These are phyloP conservation scores for Cliona cf. orientalis DNA, from an alignment of 37 sponge, comb jelly and placozoan genomes.

Conservation along the genomic window DNA sequence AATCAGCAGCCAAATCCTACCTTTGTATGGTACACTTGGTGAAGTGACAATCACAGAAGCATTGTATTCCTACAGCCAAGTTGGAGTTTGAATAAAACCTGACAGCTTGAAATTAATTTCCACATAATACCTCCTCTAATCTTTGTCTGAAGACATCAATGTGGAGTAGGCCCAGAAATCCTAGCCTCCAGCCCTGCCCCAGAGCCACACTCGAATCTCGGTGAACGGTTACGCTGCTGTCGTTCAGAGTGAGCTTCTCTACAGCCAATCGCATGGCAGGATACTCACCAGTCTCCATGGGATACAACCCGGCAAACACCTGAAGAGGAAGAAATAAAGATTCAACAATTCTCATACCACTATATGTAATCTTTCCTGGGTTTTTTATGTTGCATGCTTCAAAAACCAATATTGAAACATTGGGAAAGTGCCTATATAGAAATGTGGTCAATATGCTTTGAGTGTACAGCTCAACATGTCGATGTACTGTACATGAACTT, in stretches of 20 bases:
- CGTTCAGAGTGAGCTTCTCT: conserved; percentile 88
- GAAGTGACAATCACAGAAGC: conserved; percentile 86
- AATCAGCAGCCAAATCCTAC: conserved; percentile 20
- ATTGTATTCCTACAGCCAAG: conserved; percentile 85
- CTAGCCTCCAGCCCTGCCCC: conserved; percentile 94
- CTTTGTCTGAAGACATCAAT: conserved; percentile 97
- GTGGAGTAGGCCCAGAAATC: conserved; percentile 94
- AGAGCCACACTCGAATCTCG: conserved; percentile 74
- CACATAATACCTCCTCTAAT: conserved; percentile 76
- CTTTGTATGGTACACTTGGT: conserved; percentile 92
- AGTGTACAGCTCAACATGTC: neutral
- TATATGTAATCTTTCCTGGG: too few relatives aligned
- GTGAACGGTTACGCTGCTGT: conserved; percentile 78
- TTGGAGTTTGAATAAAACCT: neutral
- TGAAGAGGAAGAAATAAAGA: neutral
- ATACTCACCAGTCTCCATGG: conserved; percentile 73
- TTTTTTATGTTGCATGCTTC: too few relatives aligned
- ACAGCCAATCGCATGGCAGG: conserved; percentile 63
- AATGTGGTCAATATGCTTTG: too few relatives aligned
- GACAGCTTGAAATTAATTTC: neutral
- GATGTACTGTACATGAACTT: neutral
- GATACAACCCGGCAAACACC: conserved; percentile 94
- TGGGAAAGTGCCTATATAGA: too few relatives aligned
- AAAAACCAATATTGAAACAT: too few relatives aligned
- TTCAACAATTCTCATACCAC: too few relatives aligned